Base-by-base conservation (phyloP, 2,888 invertebrate species). In the Drosophila quinaria region DNA sequence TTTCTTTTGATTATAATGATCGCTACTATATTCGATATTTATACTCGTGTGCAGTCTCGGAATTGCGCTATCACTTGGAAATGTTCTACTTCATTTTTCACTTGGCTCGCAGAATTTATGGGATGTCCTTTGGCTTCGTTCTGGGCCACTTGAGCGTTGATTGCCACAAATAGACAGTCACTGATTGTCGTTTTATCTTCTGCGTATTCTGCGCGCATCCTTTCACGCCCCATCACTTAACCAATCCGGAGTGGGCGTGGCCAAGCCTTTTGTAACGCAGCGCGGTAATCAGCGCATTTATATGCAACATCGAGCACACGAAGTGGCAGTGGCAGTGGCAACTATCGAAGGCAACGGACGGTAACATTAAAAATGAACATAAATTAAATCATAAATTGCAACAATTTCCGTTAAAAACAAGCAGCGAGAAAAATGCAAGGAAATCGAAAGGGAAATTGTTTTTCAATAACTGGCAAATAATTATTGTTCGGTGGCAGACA, bases 301-400 rank as follows among this genome's bases (percentile, higher is more conserved):
- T 84, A 87, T 82, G 87, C 87, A 80, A 72, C 75, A 76, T 62
- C 65, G 56, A 67, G 81, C 81, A 65, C 61, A 39, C 35, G 33
- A 70, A 44, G 39, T 39, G 52, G 49, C 39, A 50, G 49, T 52
- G n/a, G 9, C 35, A 19, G 8, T 52, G n/a, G 9, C 35, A 19
- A 4, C n/a, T 51, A 49, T 19, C 42, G 25, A 49, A 54, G 65
- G 61, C 55, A 15, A 22, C 19, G 64, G 67, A 47, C 50, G 56
- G 59, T 65, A 61, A 64, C 71, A 86, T 86, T 84, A 81, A 83
- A 67, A 83, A 74, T 56, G 81, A 82, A 83, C 86, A 86, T 88
- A 87, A 86, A 86, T 86, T 88, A 81, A 86, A 86, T 88, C 87
- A 86, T 84, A 88, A 88, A 86, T 88, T 86, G 84, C 81, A 78